These are phyloP conservation scores for Nematolebias whitei DNA, from an alignment of 2,113 vertebrate genomes.

Conservation along the genomic window DNA sequence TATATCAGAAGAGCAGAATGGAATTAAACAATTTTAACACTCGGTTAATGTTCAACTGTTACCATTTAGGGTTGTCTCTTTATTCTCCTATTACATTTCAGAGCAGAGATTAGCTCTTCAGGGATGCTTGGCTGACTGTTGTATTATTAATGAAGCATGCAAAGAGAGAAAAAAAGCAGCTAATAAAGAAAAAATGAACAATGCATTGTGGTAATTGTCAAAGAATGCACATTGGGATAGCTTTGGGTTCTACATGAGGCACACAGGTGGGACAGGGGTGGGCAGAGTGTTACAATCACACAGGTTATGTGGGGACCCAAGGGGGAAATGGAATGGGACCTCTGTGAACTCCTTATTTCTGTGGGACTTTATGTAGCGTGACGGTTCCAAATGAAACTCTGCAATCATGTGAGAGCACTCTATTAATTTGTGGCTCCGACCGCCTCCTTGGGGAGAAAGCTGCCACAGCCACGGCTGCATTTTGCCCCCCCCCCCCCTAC, in stretches of 20 bases:
- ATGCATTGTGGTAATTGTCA: conserved; percentile 12
- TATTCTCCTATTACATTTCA: neutral
- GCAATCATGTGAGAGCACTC: conserved; percentile 65
- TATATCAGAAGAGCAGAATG: conserved; percentile 14
- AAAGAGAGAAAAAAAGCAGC: conserved; percentile 1
- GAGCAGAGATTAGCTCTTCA: conserved; percentile 1
- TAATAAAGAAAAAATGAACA: conserved; percentile 18
- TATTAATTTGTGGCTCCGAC: conserved; percentile 74
- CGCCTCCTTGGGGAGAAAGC: conserved; percentile 61
- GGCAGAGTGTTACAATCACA: conserved; percentile 56
- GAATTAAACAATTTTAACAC: neutral
- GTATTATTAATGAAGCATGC: conserved; percentile 3
- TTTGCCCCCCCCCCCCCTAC: neutral
- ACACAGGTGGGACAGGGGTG: conserved; percentile 15
- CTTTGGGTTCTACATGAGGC: conserved; percentile 15
- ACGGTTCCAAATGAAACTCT: conserved; percentile 74
- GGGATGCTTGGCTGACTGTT: neutral
- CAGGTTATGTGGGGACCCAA: conserved; percentile 64
- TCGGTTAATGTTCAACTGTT: neutral
- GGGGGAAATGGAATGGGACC: conserved; percentile 42
- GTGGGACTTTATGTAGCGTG: conserved; percentile 68
- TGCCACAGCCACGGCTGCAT: conserved; percentile 35
- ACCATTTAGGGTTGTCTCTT: conserved; percentile 5
- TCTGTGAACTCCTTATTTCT: conserved; percentile 67
- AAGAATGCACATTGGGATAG: conserved; percentile 17